A percentile compares a stretch with the other conserved stretches of the same genome.
These are phyloP conservation scores for Gastracanthus pulcherrimus DNA, from an alignment of 2,888 invertebrate species.

Conservation along the genomic window DNA sequence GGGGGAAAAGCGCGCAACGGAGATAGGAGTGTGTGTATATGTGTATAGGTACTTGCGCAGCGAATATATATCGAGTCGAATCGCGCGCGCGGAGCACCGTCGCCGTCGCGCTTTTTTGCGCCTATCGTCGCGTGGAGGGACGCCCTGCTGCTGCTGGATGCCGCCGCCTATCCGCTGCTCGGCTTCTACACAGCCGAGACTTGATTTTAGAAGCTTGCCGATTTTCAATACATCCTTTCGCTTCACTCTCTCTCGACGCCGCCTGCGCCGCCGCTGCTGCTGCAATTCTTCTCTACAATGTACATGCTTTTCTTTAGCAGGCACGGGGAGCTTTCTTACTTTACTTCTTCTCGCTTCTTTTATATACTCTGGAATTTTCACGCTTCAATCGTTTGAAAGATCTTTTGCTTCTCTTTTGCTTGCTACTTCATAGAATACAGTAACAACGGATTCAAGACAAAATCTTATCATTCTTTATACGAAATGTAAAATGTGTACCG, in stretches of 20 bases:
- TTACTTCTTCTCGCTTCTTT: too few relatives aligned
- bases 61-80: too few relatives aligned
- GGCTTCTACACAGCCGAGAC: not conserved
- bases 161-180: not conserved
- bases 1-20: not conserved
- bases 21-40: not conserved
- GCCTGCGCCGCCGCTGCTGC: too few relatives aligned
- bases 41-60: not conserved
- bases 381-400: too few relatives aligned
- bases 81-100: not conserved
- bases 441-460: too few relatives aligned
- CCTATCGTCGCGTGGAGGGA: not conserved
- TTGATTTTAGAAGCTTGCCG: constrained; percentile 4
- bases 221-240: constrained; percentile 24
- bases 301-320: not conserved
- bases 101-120: not conserved
- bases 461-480: too few relatives aligned
- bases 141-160: too few relatives aligned
- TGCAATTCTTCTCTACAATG: not conserved
- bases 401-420: too few relatives aligned
- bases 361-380: too few relatives aligned
- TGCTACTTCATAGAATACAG: too few relatives aligned
- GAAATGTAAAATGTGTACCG: too few relatives aligned
- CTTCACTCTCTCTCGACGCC: not conserved
- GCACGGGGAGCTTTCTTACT: too few relatives aligned